Evolutionary conservation across 2,797 vertebrate genomes (phyloP).

Genomic region (Poeciliopsis turneri): DNA sequence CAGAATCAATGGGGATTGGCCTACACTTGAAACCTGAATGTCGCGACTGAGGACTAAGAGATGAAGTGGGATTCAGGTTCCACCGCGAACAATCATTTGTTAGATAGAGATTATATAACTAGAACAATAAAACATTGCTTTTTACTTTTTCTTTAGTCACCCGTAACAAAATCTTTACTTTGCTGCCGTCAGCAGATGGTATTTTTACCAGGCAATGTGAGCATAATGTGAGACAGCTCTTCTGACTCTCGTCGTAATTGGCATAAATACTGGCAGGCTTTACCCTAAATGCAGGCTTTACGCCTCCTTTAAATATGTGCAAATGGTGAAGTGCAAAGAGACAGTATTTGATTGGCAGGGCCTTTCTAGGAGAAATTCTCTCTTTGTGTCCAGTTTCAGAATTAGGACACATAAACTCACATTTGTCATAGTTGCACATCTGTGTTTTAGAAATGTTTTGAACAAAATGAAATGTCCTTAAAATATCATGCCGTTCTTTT

Average conservation of each 20-base stretch:
- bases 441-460: not conserved
- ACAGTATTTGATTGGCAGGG: not conserved
- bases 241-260: not conserved
- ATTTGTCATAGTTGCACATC: too few relatives aligned
- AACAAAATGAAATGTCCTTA: not conserved
- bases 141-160: not conserved
- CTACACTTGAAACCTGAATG: not conserved
- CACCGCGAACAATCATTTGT: not conserved
- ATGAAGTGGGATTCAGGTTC: not conserved
- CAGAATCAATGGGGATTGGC: not conserved
- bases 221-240: not conserved
- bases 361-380: not conserved
- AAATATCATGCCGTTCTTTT: not conserved
- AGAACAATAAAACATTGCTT: not conserved
- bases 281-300: not conserved
- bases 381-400: not conserved
- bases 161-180: not conserved
- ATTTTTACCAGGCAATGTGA: not conserved
- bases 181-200: not conserved
- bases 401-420: not conserved
- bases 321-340: not conserved
- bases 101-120: not conserved
- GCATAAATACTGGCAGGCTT: not conserved
- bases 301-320: not conserved
- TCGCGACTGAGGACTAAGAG: not conserved